Evolutionary conservation across 2,797 vertebrate species (phyloP).

Genomic region (Poeciliopsis presidionis): DNA sequence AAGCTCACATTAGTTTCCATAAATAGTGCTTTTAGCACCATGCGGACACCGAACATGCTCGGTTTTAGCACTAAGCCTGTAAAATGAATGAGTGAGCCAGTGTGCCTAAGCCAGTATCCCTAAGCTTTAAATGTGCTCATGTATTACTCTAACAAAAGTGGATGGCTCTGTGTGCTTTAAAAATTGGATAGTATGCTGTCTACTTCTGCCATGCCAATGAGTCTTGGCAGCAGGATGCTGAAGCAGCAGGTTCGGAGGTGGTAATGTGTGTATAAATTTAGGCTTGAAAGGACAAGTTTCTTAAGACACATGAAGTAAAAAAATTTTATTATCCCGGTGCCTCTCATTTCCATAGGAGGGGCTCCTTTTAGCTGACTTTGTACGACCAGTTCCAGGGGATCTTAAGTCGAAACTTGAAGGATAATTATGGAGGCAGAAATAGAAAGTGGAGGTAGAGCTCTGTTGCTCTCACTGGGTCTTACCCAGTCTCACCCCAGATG

Average conservation of each 20-base stretch:
- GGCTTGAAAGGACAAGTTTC: slow-evolving; percentile 58
- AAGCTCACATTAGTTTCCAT: slow-evolving; percentile 68
- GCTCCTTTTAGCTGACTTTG: slow-evolving; percentile 48
- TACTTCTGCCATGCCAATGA: slow-evolving; percentile 53
- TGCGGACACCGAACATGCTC: slow-evolving; percentile 51
- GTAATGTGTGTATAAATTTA: slow-evolving; percentile 48
- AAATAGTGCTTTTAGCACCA: slow-evolving; percentile 71
- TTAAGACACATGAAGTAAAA: slow-evolving; percentile 55
- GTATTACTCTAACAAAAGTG: slow-evolving; percentile 72
- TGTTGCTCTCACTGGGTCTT: slow-evolving; percentile 57
- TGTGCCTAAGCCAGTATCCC: slow-evolving; percentile 67
- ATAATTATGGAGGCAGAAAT: slow-evolving; percentile 69
- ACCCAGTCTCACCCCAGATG: slow-evolving; percentile 61
- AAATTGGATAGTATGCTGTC: slow-evolving; percentile 56
- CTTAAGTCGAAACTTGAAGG: slow-evolving; percentile 58
- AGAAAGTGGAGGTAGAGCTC: slow-evolving; percentile 54
- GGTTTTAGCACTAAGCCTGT: slow-evolving; percentile 72
- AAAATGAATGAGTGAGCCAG: slow-evolving; percentile 71
- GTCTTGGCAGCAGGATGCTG: slow-evolving; percentile 61
- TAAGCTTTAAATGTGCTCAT: slow-evolving; percentile 72
- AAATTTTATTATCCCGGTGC: slow-evolving; percentile 64
- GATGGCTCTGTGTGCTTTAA: slow-evolving; percentile 65
- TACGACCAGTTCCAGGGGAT: slow-evolving; percentile 53
- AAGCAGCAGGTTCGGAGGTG: slow-evolving; percentile 72
- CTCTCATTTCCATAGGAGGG: slow-evolving; percentile 40